These are phyloP conservation scores for Barypeithes pellucidus DNA, from an alignment of 2,888 invertebrate species.

Conservation along the genomic window DNA sequence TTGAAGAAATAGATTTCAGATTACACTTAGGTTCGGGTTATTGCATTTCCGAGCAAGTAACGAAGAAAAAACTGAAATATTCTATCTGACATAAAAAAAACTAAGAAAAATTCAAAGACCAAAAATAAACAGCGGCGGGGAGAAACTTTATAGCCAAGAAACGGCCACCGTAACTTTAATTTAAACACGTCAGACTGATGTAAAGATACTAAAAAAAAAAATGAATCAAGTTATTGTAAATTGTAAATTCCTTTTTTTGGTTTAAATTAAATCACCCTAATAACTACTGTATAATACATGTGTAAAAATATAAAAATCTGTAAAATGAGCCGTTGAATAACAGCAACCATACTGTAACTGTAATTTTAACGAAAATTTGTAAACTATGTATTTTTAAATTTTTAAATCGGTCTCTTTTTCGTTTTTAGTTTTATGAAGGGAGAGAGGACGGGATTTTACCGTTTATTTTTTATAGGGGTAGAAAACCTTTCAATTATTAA, in stretches of 20 bases:
- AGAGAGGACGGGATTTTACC: neutral
- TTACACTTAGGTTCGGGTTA: no score
- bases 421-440: constrained; percentile 41
- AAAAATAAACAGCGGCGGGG: constrained; percentile 61
- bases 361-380: constrained; percentile 58
- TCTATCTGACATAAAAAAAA: constrained; percentile 5
- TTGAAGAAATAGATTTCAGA: no score
- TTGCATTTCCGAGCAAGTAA: no score
- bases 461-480: neutral
- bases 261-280: constrained; percentile 60
- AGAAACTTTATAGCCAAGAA: constrained; percentile 60
- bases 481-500: no score
- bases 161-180: constrained; percentile 63
- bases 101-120: constrained; percentile 27
- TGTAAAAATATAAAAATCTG: constrained; percentile 67
- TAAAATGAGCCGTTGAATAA: constrained; percentile 70
- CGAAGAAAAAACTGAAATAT: constrained; percentile 12
- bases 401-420: constrained; percentile 58
- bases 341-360: constrained; percentile 59
- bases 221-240: constrained; percentile 68
- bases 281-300: constrained; percentile 71
- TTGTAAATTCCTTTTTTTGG: constrained; percentile 70
- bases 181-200: constrained; percentile 70
- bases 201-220: constrained; percentile 69
- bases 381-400: constrained; percentile 62